Evolutionary conservation across 2,113 vertebrate genomes (phyloP).

Genomic region (Labeo rohita): DNA sequence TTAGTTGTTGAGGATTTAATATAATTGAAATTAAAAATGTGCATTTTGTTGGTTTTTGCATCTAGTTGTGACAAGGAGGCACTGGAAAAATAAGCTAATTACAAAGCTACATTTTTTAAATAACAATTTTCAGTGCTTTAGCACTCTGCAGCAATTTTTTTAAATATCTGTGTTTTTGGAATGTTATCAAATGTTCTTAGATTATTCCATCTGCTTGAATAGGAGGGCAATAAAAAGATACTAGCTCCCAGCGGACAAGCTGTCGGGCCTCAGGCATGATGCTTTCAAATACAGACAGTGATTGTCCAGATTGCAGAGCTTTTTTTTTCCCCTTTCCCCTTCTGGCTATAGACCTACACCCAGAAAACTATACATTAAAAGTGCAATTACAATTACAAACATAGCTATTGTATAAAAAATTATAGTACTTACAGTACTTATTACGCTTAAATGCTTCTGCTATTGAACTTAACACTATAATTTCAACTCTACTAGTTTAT

Average conservation of each 20-base stretch:
- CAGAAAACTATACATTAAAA: conserved; percentile 15
- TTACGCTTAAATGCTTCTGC: background rate
- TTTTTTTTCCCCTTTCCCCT: background rate
- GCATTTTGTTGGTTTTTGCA: background rate
- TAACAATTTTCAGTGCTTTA: background rate
- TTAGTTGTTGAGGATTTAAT: background rate
- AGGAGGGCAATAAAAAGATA: conserved; percentile 3
- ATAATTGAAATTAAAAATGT: background rate
- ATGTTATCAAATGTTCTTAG: conserved; percentile 4
- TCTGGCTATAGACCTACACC: conserved; percentile 12
- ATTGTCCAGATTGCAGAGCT: conserved; percentile 28
- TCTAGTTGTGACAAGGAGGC: background rate
- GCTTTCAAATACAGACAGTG: conserved; percentile 27
- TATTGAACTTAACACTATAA: background rate
- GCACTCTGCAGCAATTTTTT: background rate
- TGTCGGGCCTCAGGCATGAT: conserved; percentile 34
- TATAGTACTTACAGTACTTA: background rate
- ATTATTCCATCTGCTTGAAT: background rate
- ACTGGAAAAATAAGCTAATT: background rate
- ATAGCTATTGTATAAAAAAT: background rate
- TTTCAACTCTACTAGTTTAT: background rate
- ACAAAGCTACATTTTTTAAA: background rate
- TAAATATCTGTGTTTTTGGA: background rate
- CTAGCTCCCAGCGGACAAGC: conserved; percentile 21
- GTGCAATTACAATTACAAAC: background rate